These are phyloP conservation scores for Catamblyrhynchus diadema DNA, from an alignment of 2,797 vertebrate species.

Conservation along the genomic window DNA sequence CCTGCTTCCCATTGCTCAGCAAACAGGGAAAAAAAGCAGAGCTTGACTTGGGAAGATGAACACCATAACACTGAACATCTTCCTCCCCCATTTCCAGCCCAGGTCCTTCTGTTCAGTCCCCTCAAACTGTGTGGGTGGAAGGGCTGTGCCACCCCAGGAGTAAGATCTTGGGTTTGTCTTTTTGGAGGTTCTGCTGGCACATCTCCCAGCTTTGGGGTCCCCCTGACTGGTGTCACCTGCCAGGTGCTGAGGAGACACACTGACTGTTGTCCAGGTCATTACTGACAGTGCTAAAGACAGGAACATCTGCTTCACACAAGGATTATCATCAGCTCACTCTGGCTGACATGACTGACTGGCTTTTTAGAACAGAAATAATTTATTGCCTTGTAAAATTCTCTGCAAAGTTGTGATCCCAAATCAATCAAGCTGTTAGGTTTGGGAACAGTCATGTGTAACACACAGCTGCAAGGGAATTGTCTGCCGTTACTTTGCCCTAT, in stretches of 20 bases:
- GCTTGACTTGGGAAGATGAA: background rate
- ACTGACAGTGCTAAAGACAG: background rate
- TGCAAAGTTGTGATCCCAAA: background rate
- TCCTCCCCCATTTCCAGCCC: background rate
- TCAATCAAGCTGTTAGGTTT: background rate
- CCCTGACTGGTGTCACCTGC: background rate
- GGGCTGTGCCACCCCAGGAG: background rate
- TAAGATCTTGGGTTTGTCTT: background rate
- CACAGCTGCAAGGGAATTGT: background rate
- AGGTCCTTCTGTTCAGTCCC: background rate
- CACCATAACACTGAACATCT: rapidly evolving
- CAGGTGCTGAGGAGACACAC: background rate
- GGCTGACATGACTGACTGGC: background rate
- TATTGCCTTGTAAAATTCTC: background rate
- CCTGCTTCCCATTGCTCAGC: rapidly evolving
- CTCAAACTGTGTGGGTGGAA: background rate
- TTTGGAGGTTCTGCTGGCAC: background rate
- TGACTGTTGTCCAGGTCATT: background rate
- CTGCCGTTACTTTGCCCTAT: background rate
- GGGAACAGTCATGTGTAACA: background rate
- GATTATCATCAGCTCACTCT: background rate
- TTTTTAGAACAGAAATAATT: background rate
- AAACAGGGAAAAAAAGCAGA: background rate
- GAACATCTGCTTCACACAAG: background rate
- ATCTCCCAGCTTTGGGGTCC: background rate